Base-by-base conservation (phyloP, 2,797 vertebrate genomes). In the Pseudochromis fuscus region DNA sequence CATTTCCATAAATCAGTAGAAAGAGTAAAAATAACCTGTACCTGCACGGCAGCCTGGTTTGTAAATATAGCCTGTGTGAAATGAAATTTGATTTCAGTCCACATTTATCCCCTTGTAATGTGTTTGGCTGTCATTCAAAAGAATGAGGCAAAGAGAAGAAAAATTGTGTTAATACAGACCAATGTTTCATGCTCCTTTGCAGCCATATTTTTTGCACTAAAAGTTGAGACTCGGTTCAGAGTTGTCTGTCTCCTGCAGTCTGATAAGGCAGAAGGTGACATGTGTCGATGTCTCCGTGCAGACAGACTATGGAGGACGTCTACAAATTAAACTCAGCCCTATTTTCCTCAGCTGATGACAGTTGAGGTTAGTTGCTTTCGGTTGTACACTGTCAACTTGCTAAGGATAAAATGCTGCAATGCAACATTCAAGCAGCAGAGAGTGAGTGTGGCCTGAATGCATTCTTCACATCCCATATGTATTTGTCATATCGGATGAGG, bases 351-450 rank as follows among this genome's bases (percentile, higher is more conserved):
- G 28, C 23, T 68, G 45, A 56, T 6, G 21, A 64, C 50, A 52
- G 61, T 25, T 21, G 30, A 83, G 74, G 70, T 65, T 57, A 28
- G 56, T 61, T 33, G 16, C 59, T 72, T 48, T 71, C 0, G 5
- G 67, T 49, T 70, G 59, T 61, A 40, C 28, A 1, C 63, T 70
- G 77, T 84, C 79, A 81, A 24, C 31, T n/a, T 2, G 9, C 44
- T 23, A 9, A 59, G 87, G 79, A 86, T 85, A 62, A 89, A 83
- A 75, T 76, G 40, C 77, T 80, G 84, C 83, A 81, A n/a, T 81
- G 80, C 79, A 78, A 82, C 81, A 77, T 49, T 77, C 25, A 58
- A 60, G 56, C 45, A 49, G 62, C 24, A 3, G 57, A 35, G 45
- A 72, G 69, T 44, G 57, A 81, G 55, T 67, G 67, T 67, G 81